A percentile compares a stretch with the other conserved stretches of the same genome.
These are phyloP conservation scores for Octopus sinensis DNA, from an alignment of 1,140 invertebrate genomes.

Conservation along the genomic window DNA sequence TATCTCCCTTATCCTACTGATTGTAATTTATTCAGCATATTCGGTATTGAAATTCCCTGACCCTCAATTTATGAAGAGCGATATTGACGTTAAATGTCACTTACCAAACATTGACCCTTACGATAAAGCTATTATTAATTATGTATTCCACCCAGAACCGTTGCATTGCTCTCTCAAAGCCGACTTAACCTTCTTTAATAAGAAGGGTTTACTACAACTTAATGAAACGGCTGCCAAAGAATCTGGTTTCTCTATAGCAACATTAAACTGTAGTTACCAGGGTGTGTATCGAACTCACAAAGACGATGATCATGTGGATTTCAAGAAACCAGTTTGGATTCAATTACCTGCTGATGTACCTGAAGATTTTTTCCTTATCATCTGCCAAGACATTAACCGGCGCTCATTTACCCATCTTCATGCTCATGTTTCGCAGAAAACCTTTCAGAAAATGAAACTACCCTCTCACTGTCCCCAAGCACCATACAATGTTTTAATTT, in stretches of 20 bases:
- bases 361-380: not conserved
- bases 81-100: not conserved
- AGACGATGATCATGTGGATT: not conserved
- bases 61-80: not conserved
- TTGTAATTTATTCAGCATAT: not conserved
- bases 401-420: not conserved
- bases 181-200: not conserved
- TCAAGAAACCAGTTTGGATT: not conserved
- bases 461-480: not conserved
- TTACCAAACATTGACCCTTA: not conserved
- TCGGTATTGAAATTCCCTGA: not conserved
- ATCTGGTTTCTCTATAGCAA: not conserved
- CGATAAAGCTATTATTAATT: not conserved
- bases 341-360: not conserved
- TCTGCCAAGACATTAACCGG: not conserved
- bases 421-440: not conserved
- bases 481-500: slow-evolving; percentile 30
- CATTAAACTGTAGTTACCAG: not conserved
- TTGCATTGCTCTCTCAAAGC: not conserved
- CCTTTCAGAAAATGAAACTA: not conserved
- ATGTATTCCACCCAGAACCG: not conserved
- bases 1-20: not conserved
- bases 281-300: not conserved
- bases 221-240: not conserved
- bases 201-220: not conserved